Percentiles rank a stretch among this genome's conserved stretches.
Evolutionary conservation across 2,888 invertebrate species (phyloP).

Genomic region (Harpalus rubripes): DNA sequence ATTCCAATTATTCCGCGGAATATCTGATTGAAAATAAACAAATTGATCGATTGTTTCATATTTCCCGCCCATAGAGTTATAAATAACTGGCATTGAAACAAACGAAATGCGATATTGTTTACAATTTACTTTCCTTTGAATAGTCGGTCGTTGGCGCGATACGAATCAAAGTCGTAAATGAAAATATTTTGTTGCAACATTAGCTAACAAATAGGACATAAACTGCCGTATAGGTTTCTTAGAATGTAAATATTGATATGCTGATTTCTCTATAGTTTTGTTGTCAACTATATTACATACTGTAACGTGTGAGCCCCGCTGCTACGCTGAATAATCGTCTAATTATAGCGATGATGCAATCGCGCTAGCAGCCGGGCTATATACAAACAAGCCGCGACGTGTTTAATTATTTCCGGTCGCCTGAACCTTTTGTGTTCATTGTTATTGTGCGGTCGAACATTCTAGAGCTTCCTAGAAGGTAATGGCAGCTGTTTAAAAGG

Average conservation of each 20-base stretch:
- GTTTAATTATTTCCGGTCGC: no score
- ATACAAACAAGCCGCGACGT: no score
- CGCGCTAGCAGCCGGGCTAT: no score
- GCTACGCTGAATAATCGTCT: no score
- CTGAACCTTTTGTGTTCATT: no score
- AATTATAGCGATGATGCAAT: no score
- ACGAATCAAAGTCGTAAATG: not conserved
- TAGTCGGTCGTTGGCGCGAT: not conserved
- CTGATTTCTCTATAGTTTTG: no score
- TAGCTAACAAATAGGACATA: not conserved
- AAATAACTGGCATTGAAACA: constrained; percentile 44
- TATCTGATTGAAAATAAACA: constrained; percentile 47
- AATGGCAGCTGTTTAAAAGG: no score
- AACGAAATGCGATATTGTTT: constrained; percentile 24
- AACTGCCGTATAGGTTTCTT: not conserved
- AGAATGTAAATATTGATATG: not conserved
- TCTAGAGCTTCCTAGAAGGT: no score
- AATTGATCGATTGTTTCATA: constrained; percentile 36
- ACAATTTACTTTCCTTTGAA: constrained; percentile 27
- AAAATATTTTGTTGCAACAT: constrained; percentile 13
- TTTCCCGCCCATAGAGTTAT: constrained; percentile 30
- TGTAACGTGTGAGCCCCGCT: no score
- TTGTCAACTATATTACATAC: no score
- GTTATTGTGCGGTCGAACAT: no score
- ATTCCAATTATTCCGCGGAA: constrained; percentile 21